phyloP scores from a whole-genome alignment of 2,797 vertebrate species.

The Chromis chromis region DNA sequence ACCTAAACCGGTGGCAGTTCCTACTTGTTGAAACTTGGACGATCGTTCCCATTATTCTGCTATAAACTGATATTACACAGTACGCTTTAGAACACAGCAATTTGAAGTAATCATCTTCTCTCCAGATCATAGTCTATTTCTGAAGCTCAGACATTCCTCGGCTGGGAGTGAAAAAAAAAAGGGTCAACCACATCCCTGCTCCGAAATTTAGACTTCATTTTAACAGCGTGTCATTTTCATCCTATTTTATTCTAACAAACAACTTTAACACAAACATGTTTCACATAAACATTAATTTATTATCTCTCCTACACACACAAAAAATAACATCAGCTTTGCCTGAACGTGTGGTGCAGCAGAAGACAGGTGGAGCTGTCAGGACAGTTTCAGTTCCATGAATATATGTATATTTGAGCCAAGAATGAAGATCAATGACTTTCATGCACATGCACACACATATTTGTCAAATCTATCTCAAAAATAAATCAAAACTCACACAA shows the following conservation, averaged over 20 bases:
- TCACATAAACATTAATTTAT: neutral
- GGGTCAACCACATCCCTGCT: neutral
- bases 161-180: constrained; percentile 31
- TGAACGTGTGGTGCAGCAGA: constrained; percentile 29
- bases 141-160: constrained; percentile 57
- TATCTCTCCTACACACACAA: neutral
- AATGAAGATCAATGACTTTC: constrained; percentile 14
- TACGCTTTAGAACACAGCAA: constrained; percentile 21
- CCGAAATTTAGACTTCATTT: neutral
- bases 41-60: neutral
- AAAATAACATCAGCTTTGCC: constrained; percentile 6
- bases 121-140: constrained; percentile 33
- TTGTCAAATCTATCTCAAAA: too few relatives aligned
- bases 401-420: constrained; percentile 12
- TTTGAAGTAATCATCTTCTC: constrained; percentile 25
- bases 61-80: constrained; percentile 1
- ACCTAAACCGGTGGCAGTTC: neutral
- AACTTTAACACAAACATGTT: neutral
- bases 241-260: neutral
- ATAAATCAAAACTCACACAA: neutral
- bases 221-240: neutral
- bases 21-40: neutral
- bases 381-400: constrained; percentile 34
- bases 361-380: constrained; percentile 67
- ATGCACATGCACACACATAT: constrained; percentile 2